Conservation (phyloP, 2,113 vertebrate species). For the Charadrius vociferus region DNA sequence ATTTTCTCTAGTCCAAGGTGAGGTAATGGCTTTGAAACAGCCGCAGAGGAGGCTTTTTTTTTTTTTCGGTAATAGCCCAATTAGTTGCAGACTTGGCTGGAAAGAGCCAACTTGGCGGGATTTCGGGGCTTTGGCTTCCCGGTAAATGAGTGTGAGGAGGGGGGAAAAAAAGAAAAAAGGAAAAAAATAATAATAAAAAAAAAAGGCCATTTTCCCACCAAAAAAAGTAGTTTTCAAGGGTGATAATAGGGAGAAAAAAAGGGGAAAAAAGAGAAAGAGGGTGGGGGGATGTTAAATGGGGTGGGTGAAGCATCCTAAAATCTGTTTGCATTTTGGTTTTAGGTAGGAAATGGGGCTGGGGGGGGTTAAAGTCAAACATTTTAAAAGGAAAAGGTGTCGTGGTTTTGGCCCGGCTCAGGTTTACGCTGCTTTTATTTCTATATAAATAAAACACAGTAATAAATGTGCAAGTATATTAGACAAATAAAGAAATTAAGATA, state of each 20-base stretch:
- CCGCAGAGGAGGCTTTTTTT: not conserved
- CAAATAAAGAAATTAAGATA: not conserved
- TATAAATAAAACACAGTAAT: not conserved
- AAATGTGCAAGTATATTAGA: not conserved
- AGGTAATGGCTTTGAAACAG: not conserved
- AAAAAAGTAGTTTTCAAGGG: not conserved
- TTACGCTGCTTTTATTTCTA: not conserved
- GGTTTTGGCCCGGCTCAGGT: not conserved
- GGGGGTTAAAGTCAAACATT: too few relatives aligned
- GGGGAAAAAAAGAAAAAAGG: not conserved
- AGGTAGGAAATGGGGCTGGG: not conserved
- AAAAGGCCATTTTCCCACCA: fast-evolving
- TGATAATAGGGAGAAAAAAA: not conserved
- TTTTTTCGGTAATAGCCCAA: not conserved
- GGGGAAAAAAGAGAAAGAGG: not conserved
- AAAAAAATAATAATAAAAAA: too few relatives aligned
- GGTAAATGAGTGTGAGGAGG: not conserved
- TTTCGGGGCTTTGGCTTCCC: not conserved
- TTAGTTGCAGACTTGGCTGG: slow-evolving; percentile 11
- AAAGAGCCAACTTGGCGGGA: not conserved
- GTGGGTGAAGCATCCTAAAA: not conserved
- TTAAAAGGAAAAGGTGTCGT: not conserved
- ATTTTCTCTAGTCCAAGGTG: not conserved
- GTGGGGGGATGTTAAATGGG: not conserved
- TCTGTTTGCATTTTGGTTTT: not conserved